A percentile compares a stretch with the other conserved stretches of the same genome.
Conservation (phyloP, 2,113 vertebrate species). For the Patagioenas fasciata region DNA sequence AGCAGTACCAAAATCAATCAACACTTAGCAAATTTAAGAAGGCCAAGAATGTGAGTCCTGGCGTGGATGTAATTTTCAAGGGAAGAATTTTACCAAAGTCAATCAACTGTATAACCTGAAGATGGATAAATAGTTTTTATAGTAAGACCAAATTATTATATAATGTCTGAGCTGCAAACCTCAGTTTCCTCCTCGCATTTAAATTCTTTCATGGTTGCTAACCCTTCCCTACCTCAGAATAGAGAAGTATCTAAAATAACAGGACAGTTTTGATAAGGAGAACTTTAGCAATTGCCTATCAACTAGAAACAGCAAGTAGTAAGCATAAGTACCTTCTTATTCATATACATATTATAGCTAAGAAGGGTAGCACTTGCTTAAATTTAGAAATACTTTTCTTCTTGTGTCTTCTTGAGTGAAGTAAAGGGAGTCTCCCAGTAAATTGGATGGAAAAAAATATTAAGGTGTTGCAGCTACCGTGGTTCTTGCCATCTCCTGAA, state of each 20-base stretch:
- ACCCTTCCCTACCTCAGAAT: neutral
- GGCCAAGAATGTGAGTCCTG: neutral
- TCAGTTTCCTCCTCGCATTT: conserved; percentile 20
- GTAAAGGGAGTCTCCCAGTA: neutral
- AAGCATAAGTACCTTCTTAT: neutral
- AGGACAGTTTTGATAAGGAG: neutral
- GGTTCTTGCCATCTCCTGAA: neutral
- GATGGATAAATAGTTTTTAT: neutral
- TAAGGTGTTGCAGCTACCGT: neutral
- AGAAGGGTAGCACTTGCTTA: neutral
- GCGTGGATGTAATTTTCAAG: neutral
- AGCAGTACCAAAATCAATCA: conserved; percentile 18
- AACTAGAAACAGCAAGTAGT: neutral
- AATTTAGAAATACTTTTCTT: neutral
- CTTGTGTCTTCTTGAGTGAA: neutral
- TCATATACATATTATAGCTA: neutral
- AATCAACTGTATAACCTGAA: conserved; percentile 32
- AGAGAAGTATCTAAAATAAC: neutral
- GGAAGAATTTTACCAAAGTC: neutral
- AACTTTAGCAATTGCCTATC: neutral
- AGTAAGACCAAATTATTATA: neutral
- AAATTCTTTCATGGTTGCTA: neutral
- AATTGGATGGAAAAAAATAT: neutral
- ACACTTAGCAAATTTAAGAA: neutral
- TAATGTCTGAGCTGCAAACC: conserved; percentile 33